Evolutionary conservation across 2,888 invertebrate species (phyloP).

Genomic region (Drosophila hamatofila): DNA sequence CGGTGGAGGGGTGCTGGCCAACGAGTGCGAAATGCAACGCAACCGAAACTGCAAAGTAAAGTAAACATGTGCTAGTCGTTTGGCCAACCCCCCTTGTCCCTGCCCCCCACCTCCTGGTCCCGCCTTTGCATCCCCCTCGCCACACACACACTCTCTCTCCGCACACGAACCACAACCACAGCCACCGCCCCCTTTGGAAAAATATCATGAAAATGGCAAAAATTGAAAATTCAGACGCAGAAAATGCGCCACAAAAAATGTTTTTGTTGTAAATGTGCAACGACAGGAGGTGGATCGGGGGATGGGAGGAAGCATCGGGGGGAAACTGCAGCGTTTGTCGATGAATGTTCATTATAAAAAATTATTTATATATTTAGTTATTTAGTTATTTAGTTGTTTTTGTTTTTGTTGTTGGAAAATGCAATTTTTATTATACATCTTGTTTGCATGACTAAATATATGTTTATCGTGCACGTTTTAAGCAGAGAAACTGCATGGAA

Average conservation of each 20-base stretch:
- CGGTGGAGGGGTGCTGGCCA: background rate
- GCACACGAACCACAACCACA: slow-evolving; percentile 12
- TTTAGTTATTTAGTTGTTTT: background rate
- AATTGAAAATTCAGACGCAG: slow-evolving; percentile 74
- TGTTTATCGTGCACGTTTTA: slow-evolving; percentile 15
- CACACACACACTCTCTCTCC: background rate
- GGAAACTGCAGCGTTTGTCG: slow-evolving; percentile 1
- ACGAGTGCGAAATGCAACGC: slow-evolving; percentile 67
- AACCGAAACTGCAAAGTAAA: slow-evolving; percentile 80
- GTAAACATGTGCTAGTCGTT: slow-evolving; percentile 83
- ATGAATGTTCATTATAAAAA: slow-evolving; percentile 68
- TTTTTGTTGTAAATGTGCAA: slow-evolving; percentile 64
- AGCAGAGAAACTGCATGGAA: slow-evolving; percentile 48
- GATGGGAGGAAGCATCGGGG: background rate
- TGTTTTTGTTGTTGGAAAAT: slow-evolving; percentile 21
- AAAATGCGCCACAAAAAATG: slow-evolving; percentile 77
- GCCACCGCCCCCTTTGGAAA: slow-evolving; percentile 46
- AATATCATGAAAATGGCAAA: slow-evolving; percentile 78
- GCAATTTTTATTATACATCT: slow-evolving; percentile 16
- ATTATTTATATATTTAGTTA: slow-evolving; percentile 66
- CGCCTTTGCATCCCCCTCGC: background rate
- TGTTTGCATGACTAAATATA: slow-evolving; percentile 5
- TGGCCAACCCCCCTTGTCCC: slow-evolving; percentile 30
- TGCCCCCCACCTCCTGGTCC: slow-evolving; percentile 5
- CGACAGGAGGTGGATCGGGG: slow-evolving; percentile 8